Base-by-base conservation (phyloP, 1,140 invertebrate species). In the Homalodisca vitripennis region DNA sequence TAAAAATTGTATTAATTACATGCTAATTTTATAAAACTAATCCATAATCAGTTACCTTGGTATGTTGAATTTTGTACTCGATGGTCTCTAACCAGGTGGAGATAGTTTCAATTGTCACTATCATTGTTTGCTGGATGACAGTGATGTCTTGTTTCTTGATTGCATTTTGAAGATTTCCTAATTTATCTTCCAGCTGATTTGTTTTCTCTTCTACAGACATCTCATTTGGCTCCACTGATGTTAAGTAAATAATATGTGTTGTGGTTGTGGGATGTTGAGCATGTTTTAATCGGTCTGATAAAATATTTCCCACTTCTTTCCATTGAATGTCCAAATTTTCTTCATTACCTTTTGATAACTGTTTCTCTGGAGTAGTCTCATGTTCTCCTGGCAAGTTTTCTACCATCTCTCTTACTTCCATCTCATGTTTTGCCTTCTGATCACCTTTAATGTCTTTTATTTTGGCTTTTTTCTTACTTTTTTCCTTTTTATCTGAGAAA, bases 31-130 rank as follows among this genome's bases (percentile, higher is more conserved):
- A 41, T 10, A 41, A 10, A 41, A 41, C 34, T 41, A 41, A 41
- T 6, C 6, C 34, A 85, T 73, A 69, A 89, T 88, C 10, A 48
- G 20, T 69, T 63, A 69, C 68, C 57, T 69, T 69, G 24, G 31
- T 62, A 26, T 69, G 60, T 30, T 69, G 68, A 31, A 93, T 88
- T 74, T 87, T 86, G 72, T 92, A 92, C 78, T 93, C 90, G 71
- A 93, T 91, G 26, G 87, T 91, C 80, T 93, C 90, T 41, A 94
- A 76, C 90, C 91, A 93, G 24, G 86, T 87, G 0, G 89, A 90
- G 3, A 94, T 88, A 0, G 86, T 91, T 77, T 92, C 88, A 29
- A 93, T 87, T 1, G 92, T 86, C 20, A 86, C 87, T 12, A 92
- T 85, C 3, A 92, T 81, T 53, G 84, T 88, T 74, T 86, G 86